Conservation (phyloP, 1,140 invertebrate genomes). For the Tetramorium parvispinum region DNA sequence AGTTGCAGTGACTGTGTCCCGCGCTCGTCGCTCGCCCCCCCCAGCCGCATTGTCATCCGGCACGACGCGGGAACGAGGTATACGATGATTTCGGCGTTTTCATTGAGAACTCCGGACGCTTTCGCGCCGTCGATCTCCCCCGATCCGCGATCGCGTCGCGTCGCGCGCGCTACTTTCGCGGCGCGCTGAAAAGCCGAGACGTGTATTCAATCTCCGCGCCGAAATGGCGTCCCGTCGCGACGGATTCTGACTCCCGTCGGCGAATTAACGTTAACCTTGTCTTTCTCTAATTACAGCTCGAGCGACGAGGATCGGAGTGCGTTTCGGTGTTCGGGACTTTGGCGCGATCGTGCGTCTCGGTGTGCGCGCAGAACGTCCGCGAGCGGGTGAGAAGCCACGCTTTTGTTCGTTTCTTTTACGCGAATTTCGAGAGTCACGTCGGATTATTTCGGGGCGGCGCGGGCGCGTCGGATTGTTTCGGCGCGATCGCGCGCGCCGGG, state of each 20-base stretch:
- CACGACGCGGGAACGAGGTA: constrained; percentile 27
- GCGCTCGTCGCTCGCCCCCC: background rate
- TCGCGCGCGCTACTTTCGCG: background rate
- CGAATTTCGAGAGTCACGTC: background rate
- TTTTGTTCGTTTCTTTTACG: background rate
- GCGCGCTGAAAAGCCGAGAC: background rate
- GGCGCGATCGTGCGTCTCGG: too few species aligned
- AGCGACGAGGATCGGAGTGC: background rate
- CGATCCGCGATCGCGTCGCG: background rate
- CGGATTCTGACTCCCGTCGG: background rate
- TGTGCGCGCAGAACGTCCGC: background rate
- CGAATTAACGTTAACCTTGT: background rate
- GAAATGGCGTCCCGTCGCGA: background rate
- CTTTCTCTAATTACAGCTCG: background rate
- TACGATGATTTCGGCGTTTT: background rate
- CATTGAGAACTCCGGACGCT: background rate
- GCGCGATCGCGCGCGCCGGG: background rate
- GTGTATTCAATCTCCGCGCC: background rate
- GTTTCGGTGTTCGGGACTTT: background rate
- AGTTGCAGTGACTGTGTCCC: constrained; percentile 11
- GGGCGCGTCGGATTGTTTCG: background rate
- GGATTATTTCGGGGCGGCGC: background rate
- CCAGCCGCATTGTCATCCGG: background rate
- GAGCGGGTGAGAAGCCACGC: background rate
- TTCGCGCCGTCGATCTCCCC: background rate